A percentile compares a stretch with the other conserved stretches of the same genome.
These are phyloP conservation scores for Nipponacmea schrenckii DNA, from an alignment of 2,888 invertebrate species.

Conservation along the genomic window DNA sequence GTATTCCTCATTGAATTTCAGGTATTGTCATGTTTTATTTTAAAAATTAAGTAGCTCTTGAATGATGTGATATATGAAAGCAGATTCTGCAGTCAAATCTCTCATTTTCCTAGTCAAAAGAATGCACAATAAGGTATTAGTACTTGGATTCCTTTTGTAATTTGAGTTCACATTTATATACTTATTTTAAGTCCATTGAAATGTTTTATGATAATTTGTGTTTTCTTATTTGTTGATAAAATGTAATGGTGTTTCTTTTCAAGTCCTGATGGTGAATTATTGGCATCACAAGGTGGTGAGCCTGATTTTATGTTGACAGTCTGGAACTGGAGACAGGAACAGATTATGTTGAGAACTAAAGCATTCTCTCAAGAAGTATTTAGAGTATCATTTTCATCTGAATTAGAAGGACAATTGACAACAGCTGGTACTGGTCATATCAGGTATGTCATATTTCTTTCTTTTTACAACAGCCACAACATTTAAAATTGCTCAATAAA, in stretches of 20 bases:
- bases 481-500: background rate
- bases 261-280: constrained; percentile 82
- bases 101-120: no score
- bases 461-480: background rate
- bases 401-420: constrained; percentile 81
- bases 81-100: background rate
- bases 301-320: constrained; percentile 89
- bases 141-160: no score
- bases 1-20: constrained; percentile 76
- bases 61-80: background rate
- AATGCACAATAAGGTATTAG: no score
- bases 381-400: constrained; percentile 83
- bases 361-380: constrained; percentile 86
- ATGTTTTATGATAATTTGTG: no score
- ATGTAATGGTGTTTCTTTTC: constrained; percentile 37
- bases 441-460: constrained; percentile 44
- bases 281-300: constrained; percentile 85
- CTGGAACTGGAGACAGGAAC: constrained; percentile 86
- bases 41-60: background rate
- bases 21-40: constrained; percentile 56
- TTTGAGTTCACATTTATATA: no score
- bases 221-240: no score
- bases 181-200: no score
- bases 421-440: constrained; percentile 76
- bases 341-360: constrained; percentile 81